Base-by-base conservation (phyloP, 2,888 invertebrate species). In the Drosophila rellima region DNA sequence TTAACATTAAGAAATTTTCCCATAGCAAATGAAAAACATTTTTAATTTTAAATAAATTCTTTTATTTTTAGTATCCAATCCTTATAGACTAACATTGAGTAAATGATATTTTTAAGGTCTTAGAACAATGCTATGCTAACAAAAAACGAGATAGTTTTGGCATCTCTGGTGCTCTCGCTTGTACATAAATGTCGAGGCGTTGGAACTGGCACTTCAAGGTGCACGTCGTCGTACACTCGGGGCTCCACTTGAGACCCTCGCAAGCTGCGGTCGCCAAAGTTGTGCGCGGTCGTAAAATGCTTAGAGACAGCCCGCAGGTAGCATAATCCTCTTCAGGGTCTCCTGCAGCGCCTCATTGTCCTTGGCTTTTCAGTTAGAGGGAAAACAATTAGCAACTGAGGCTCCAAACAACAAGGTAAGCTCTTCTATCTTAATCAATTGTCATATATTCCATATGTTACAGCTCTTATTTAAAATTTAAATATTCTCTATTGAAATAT, bases 161-260 rank as follows among this genome's bases (percentile, higher is more conserved):
- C 35, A 35, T 2, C 35, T n/a, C 35, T 35, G 6, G 0, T 35
- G 6, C 29, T 61, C 44, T 79, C 59, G 64, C 67, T 72, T 74
- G 64, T 68, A 69, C 69, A 66, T 74, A 69, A 71, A 66, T 74
- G 83, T 69, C 70, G 45, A 74, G 57, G 59, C 51, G 64, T 51
- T 62, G 68, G 37, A 23, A 61, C 44, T 74, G 78, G 54, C 80
- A 78, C 76, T 78, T 75, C 65, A 75, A 79, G 79, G 63, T 79
- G 70, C 61, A 78, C 60, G 40, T 59, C 31, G 26, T 48, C 39
- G 33, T 48, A 26, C 59, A 56, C 74, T 67, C 48, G 42, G 26
- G 7, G 56, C 75, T 77, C 66, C 80, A 81, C 82, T 82, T 70
- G 81, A 71, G 61, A 56, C 62, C 64, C 48, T 26, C 51, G 44